These are phyloP conservation scores for Porites rus DNA, from an alignment of 92 coral and sea anemone genomes.

Conservation along the genomic window DNA sequence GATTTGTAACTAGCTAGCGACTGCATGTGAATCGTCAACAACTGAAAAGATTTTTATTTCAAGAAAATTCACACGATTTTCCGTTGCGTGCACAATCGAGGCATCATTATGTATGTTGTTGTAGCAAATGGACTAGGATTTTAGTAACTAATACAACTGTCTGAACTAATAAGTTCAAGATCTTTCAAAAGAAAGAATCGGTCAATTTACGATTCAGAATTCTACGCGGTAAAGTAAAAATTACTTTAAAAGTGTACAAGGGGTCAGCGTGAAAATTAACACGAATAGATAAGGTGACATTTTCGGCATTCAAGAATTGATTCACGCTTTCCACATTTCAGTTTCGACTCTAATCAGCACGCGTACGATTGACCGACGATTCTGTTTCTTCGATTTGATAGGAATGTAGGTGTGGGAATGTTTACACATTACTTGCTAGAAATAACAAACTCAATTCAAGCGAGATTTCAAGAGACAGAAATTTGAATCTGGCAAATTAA, in stretches of 20 bases:
- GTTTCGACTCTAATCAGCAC: background rate
- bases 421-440: constrained; percentile 4
- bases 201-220: too few relatives aligned
- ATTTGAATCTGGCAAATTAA: background rate
- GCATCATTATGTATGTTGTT: background rate
- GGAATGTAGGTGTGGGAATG: constrained; percentile 1
- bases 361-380: background rate
- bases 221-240: background rate
- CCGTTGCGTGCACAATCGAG: background rate
- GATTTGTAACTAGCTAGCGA: background rate
- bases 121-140: background rate
- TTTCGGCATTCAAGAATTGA: background rate
- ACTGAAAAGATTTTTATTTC: background rate
- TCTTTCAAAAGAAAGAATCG: background rate
- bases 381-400: background rate
- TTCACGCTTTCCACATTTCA: constrained; percentile 29
- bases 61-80: background rate
- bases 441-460: background rate
- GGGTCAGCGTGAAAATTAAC: constrained; percentile 2
- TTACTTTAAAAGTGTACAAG: background rate
- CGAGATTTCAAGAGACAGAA: background rate
- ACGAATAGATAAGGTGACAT: constrained; percentile 17
- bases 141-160: background rate
- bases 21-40: background rate
- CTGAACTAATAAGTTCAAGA: background rate